Evolutionary conservation across 2,888 invertebrate genomes (phyloP), one percentile per base, ranked within the genome.

Genomic region (Zeuzera pyrina): DNA sequence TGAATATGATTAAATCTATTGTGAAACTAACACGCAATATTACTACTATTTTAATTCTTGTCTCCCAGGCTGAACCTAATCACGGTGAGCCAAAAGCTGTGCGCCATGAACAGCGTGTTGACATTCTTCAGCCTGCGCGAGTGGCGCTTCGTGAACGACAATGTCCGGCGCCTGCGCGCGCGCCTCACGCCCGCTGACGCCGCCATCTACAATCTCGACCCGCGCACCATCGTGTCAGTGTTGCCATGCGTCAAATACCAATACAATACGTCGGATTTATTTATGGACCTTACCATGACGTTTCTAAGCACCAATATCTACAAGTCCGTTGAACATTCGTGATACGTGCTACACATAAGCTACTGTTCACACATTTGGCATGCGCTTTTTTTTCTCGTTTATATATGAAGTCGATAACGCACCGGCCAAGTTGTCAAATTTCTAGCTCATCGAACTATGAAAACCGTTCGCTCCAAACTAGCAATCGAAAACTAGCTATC

Each of bases 121-220:
- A 83, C 87, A 41, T 92, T 89, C 67, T 92, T 93, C 62, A 86
- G 89, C 0, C 72, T 85, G 2, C 85, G 88, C 37, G 89, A 91
- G 45, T 93, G 91, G 91, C 55, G 67, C 3, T 91, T 90, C 57
- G 47, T 51, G 14, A 85, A 77, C 1, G 73, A 78, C 10, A 89
- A 89, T 39, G 83, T 89, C 33, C 59, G 55, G 3, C 63, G 68
- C 16, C 62, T 89, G 32, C 51, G 63, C 8, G 63, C 53, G 5
- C 63, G 81, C 29, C 67, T 85, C 19, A 65, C 72, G 12, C 65
- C 58, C 1, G 70, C 71, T 16, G 88, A 87, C 42, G 52, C 54
- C 0, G 61, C 52, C 3, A 64, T 77, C 1, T 81, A 69, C 39
- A 79, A 78, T 39, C 35, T 81, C 22, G 77, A 81, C 34, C 63